These are phyloP conservation scores for Echiichthys vipera DNA, from an alignment of 2,797 vertebrate species.

Conservation along the genomic window DNA sequence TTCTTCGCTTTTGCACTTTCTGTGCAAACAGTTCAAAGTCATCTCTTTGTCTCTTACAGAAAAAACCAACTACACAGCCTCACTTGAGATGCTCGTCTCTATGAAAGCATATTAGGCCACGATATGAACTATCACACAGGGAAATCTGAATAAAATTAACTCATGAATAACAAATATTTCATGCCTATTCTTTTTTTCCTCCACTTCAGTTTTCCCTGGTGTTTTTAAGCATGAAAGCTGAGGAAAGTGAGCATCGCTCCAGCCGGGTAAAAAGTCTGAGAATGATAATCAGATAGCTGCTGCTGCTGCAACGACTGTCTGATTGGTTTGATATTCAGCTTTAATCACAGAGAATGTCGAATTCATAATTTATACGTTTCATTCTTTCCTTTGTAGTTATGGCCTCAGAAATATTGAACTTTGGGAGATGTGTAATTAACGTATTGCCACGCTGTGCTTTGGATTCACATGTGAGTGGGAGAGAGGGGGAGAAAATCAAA, in stretches of 20 bases:
- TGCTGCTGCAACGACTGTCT: conserved; percentile 33
- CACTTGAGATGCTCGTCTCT: conserved; percentile 31
- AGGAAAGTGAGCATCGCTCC: conserved; percentile 35
- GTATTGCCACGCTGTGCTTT: conserved; percentile 40
- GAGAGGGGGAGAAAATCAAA: conserved; percentile 29
- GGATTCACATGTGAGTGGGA: conserved; percentile 28
- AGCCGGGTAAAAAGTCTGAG: conserved; percentile 12
- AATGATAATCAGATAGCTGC: conserved; percentile 66
- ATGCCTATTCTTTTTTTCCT: conserved; percentile 27
- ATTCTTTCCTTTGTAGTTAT: conserved; percentile 66
- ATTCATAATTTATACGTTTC: conserved; percentile 72
- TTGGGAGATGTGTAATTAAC: conserved; percentile 64
- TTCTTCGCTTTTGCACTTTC: conserved; percentile 29
- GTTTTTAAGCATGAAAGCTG: conserved; percentile 54
- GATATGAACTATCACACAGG: conserved; percentile 58
- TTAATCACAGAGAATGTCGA: conserved; percentile 67
- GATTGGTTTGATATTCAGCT: conserved; percentile 75
- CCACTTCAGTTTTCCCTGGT: conserved; percentile 47
- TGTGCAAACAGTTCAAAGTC: conserved; percentile 46
- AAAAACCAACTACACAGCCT: conserved; percentile 5
- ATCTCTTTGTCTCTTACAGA: conserved; percentile 9
- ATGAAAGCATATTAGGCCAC: conserved; percentile 27
- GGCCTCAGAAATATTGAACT: conserved; percentile 66
- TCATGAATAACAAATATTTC: conserved; percentile 63
- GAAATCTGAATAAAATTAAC: conserved; percentile 61